phyloP scores from a whole-genome alignment of 2,797 vertebrate species.

The Psittacula echo region DNA sequence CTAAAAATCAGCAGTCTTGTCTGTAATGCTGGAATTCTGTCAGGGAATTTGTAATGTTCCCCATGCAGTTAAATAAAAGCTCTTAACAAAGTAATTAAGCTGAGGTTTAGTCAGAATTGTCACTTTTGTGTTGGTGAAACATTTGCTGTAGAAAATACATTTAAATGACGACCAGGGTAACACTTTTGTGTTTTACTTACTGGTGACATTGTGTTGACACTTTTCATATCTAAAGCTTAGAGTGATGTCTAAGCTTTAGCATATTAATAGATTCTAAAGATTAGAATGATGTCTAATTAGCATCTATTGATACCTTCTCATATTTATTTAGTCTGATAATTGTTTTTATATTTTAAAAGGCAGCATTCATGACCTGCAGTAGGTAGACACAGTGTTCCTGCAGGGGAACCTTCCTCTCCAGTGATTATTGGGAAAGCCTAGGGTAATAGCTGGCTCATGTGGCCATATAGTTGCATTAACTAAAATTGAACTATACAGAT shows the following conservation, averaged over 20 bases:
- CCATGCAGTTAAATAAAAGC: background rate
- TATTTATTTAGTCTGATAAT: background rate
- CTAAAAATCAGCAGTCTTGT: background rate
- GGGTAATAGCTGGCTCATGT: background rate
- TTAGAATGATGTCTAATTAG: background rate
- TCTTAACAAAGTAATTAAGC: background rate
- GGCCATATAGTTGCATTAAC: rapidly evolving
- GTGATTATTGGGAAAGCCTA: background rate
- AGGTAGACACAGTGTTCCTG: background rate
- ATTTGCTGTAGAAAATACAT: background rate
- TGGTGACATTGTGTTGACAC: background rate
- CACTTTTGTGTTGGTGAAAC: background rate
- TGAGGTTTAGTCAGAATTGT: background rate
- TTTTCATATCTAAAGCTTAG: background rate
- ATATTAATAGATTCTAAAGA: background rate
- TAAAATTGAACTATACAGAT: background rate
- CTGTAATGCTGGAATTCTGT: background rate
- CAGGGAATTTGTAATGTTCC: background rate
- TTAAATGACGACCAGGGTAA: background rate
- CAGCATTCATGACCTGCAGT: background rate
- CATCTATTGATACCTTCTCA: background rate
- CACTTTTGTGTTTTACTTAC: background rate
- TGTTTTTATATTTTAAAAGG: background rate
- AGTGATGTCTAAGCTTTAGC: background rate
- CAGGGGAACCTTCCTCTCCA: background rate